phyloP scores from a whole-genome alignment of 2,888 invertebrate genomes.

The Epicampocera succincta region DNA sequence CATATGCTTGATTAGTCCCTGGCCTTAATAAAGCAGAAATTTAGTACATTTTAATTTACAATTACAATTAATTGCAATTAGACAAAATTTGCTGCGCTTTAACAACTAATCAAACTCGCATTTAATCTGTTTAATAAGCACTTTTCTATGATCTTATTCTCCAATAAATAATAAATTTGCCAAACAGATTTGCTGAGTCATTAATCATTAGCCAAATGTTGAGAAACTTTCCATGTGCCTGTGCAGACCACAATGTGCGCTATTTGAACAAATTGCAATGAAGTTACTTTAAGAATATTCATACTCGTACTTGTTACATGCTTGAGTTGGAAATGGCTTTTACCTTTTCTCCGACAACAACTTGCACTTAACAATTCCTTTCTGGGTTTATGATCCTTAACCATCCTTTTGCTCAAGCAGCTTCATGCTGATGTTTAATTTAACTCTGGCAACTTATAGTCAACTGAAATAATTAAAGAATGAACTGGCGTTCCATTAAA shows the following conservation, averaged over 20 bases:
- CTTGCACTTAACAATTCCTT: slow-evolving; percentile 10
- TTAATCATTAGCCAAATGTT: slow-evolving; percentile 7
- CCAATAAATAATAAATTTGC: background rate
- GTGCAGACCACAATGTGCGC: slow-evolving; percentile 4
- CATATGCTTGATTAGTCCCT: too few species aligned
- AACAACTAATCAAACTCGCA: too few species aligned
- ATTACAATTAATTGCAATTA: too few species aligned
- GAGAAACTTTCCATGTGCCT: background rate
- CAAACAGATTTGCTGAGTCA: background rate
- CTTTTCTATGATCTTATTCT: background rate
- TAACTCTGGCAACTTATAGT: background rate
- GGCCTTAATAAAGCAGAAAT: too few species aligned
- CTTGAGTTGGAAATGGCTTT: background rate
- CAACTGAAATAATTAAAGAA: background rate
- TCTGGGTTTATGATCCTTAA: slow-evolving; percentile 26
- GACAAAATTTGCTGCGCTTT: too few species aligned
- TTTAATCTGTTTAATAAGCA: too few species aligned
- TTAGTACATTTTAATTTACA: too few species aligned
- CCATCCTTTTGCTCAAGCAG: slow-evolving; percentile 1
- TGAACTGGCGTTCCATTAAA: background rate
- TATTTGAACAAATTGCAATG: slow-evolving; percentile 20
- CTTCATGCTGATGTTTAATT: slow-evolving; percentile 9
- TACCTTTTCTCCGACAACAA: background rate
- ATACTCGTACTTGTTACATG: slow-evolving; percentile 14
- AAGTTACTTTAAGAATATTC: background rate